These are phyloP conservation scores for Pomacea canaliculata DNA, from an alignment of 2,888 invertebrate genomes.

Conservation along the genomic window DNA sequence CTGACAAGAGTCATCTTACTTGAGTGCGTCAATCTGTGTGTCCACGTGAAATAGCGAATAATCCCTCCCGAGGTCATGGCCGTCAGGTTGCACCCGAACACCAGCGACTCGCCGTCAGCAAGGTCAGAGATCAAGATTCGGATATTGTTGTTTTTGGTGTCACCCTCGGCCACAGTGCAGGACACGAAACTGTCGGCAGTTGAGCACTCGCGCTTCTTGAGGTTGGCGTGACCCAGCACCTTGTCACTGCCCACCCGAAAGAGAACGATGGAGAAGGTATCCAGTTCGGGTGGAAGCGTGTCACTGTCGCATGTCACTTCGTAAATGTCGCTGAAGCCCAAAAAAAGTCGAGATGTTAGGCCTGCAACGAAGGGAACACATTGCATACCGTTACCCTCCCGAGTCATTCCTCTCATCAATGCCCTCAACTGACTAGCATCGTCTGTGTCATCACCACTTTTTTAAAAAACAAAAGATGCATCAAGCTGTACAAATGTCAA, in stretches of 20 bases:
- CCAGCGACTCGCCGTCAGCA: neutral
- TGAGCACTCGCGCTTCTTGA: slow-evolving; percentile 11
- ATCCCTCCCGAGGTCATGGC: neutral
- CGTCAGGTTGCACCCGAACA: slow-evolving; percentile 14
- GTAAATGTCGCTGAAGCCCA: slow-evolving; percentile 3
- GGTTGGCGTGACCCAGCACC: slow-evolving; percentile 10
- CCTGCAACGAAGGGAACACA: neutral
- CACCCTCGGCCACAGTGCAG: slow-evolving; percentile 5
- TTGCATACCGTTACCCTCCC: too few relatives aligned
- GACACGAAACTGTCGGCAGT: slow-evolving; percentile 10
- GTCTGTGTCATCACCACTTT: neutral
- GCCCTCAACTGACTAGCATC: neutral
- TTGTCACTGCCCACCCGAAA: neutral
- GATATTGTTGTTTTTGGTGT: neutral
- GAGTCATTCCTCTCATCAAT: too few relatives aligned
- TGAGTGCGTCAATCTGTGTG: neutral
- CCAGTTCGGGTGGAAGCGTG: neutral
- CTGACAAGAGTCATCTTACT: neutral
- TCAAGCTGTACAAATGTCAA: too few relatives aligned
- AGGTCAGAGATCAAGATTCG: slow-evolving; percentile 6
- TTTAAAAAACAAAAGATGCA: too few relatives aligned
- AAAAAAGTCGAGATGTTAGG: neutral
- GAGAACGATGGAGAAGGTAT: slow-evolving; percentile 2
- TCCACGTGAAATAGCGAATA: neutral
- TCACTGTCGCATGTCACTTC: slow-evolving; percentile 5